Conservation (phyloP, 2,888 invertebrate species). For the Tridacna gigas region DNA sequence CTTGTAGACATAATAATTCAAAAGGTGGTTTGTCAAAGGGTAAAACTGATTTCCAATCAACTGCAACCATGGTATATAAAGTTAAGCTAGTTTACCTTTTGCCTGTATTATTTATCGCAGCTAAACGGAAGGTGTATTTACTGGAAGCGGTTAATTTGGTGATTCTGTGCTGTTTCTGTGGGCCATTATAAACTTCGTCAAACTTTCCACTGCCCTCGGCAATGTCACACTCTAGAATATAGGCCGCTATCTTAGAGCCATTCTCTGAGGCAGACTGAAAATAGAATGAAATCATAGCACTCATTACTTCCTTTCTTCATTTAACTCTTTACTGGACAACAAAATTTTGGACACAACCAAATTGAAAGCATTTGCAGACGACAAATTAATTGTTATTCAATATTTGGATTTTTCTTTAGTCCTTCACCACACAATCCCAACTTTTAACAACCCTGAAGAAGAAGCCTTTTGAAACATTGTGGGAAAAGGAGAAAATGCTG, state of each 20-base stretch:
- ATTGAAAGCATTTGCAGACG: too few species aligned
- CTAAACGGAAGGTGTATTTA: conserved; percentile 92
- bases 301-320: too few species aligned
- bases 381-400: too few species aligned
- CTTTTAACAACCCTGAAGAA: not conserved
- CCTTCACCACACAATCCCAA: too few species aligned
- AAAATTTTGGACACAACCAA: too few species aligned
- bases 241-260: conserved; percentile 91
- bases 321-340: too few species aligned
- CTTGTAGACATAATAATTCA: too few species aligned
- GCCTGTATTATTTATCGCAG: conserved; percentile 93
- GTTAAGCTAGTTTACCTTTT: conserved; percentile 85
- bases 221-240: conserved; percentile 89
- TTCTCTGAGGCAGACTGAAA: conserved; percentile 90
- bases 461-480: not conserved
- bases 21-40: too few species aligned
- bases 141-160: conserved; percentile 92
- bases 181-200: conserved; percentile 90
- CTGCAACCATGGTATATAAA: too few species aligned
- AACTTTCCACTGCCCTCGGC: conserved; percentile 87
- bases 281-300: not conserved
- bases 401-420: too few species aligned
- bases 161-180: conserved; percentile 91
- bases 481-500: not conserved
- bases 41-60: too few species aligned